phyloP scores from a whole-genome alignment of 2,797 vertebrate genomes.

The Lindbergichthys nudifrons region DNA sequence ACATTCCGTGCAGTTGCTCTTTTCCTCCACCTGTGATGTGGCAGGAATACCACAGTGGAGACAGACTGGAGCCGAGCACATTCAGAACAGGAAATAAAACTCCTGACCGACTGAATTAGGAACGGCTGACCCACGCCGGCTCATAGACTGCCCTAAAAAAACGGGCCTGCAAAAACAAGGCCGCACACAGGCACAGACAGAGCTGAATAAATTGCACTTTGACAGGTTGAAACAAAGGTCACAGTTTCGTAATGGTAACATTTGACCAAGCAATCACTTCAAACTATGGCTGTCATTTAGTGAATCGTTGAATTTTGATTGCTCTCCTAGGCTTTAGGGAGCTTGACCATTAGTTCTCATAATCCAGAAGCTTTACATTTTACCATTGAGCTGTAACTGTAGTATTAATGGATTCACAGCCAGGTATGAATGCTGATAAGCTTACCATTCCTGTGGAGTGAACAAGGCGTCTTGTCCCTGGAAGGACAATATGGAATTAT shows the following conservation, averaged over 20 bases:
- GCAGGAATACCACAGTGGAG: constrained; percentile 67
- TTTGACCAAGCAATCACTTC: not conserved
- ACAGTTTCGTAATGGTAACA: not conserved
- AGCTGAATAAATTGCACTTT: constrained; percentile 21
- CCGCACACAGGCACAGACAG: constrained; percentile 30
- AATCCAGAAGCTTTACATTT: constrained; percentile 1
- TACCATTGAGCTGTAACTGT: constrained; percentile 12
- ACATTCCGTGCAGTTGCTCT: constrained; percentile 63
- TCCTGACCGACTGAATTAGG: constrained; percentile 44
- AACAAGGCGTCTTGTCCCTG: constrained; percentile 18
- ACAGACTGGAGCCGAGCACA: constrained; percentile 60
- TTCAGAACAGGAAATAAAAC: constrained; percentile 55
- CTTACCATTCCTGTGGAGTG: constrained; percentile 14
- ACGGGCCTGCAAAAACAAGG: constrained; percentile 35
- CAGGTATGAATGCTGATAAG: constrained; percentile 23
- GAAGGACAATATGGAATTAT: constrained; percentile 23
- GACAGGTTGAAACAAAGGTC: constrained; percentile 35
- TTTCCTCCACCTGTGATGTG: constrained; percentile 72
- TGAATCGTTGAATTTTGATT: constrained; percentile 3
- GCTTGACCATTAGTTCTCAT: not conserved
- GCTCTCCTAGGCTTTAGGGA: not conserved
- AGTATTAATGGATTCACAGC: constrained; percentile 32
- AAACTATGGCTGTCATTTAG: not conserved
- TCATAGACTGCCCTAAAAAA: constrained; percentile 16
- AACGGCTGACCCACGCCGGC: constrained; percentile 10